Percentiles rank a stretch among this genome's conserved stretches.
Conservation (phyloP, 1,140 invertebrate species). For the Marisa cornuarietis region DNA sequence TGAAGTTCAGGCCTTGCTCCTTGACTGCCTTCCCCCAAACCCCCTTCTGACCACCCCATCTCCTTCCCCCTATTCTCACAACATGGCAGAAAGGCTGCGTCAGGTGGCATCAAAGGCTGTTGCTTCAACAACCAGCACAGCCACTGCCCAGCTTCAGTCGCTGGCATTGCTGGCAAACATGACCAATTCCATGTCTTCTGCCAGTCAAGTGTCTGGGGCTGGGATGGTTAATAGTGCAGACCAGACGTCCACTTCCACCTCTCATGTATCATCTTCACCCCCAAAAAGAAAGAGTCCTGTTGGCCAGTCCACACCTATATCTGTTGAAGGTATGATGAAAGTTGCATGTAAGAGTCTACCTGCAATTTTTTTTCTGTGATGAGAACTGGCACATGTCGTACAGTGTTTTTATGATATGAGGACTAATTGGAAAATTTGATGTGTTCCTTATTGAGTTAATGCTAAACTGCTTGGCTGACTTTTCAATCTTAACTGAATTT, state of each 20-base stretch:
- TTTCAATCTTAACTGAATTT: no score
- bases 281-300: neutral
- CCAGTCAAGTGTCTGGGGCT: neutral
- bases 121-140: neutral
- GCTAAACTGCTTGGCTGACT: no score
- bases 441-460: no score
- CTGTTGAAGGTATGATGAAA: conserved; percentile 14
- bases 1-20: conserved; percentile 20
- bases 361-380: no score
- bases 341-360: no score
- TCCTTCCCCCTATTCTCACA: conserved; percentile 14
- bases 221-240: neutral
- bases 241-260: neutral
- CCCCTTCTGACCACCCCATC: conserved; percentile 20
- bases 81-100: conserved; percentile 2
- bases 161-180: conserved; percentile 9
- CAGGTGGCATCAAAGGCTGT: neutral
- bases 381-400: no score
- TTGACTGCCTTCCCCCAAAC: conserved; percentile 9
- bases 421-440: no score
- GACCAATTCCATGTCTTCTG: conserved; percentile 4
- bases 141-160: conserved; percentile 19
- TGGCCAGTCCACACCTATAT: neutral
- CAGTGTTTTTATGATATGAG: no score
- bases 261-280: neutral